Evolutionary conservation across 2,888 invertebrate genomes (phyloP).

Genomic region (Steinernema carpocapsae): DNA sequence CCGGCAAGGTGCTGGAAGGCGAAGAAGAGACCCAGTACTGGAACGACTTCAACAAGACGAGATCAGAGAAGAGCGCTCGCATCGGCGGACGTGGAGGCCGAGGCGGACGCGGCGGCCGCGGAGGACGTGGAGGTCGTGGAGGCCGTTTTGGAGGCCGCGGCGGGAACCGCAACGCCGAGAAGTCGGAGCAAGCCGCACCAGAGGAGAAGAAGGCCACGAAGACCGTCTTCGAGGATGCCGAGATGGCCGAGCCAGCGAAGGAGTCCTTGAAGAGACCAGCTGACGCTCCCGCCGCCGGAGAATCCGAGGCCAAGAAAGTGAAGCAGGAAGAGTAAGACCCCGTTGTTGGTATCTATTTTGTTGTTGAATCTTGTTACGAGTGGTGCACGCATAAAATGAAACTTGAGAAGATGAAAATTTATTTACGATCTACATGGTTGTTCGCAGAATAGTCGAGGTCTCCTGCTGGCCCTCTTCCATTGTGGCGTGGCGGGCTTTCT

Average conservation of each 20-base stretch:
- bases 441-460: too few species aligned
- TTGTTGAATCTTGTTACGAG: constrained; percentile 3
- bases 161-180: constrained; percentile 34
- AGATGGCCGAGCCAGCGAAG: background rate
- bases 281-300: background rate
- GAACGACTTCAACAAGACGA: constrained; percentile 60
- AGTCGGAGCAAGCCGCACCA: background rate
- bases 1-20: constrained; percentile 55
- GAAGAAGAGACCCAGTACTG: constrained; percentile 67
- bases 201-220: constrained; percentile 44
- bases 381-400: background rate
- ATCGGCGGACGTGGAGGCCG: constrained; percentile 34
- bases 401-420: background rate
- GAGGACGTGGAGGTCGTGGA: constrained; percentile 47
- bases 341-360: constrained; percentile 5
- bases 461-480: too few species aligned
- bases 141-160: constrained; percentile 37
- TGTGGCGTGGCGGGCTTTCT: too few species aligned
- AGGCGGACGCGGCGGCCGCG: constrained; percentile 45
- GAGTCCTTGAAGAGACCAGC: constrained; percentile 10
- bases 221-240: constrained; percentile 44
- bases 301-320: constrained; percentile 22
- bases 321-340: constrained; percentile 32
- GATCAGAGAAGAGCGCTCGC: constrained; percentile 44
- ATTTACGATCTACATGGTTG: too few species aligned